Evolutionary conservation across 2,888 invertebrate genomes (phyloP), one percentile per base, ranked within the genome.

Genomic region (Tinea trinotella): DNA sequence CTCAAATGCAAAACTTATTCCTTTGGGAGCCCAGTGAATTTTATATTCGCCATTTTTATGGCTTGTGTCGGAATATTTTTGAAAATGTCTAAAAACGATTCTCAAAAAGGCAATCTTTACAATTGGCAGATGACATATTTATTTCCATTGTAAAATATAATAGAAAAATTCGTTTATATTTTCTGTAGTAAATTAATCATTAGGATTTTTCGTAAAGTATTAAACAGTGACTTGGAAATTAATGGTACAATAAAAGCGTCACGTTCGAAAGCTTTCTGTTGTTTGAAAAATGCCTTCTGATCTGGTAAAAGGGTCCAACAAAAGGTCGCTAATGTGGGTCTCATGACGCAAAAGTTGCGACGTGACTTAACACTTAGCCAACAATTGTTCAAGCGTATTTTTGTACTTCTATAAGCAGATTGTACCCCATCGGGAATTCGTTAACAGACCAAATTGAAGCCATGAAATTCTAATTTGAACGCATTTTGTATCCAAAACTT

Each of bases 341-440:
- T 50, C 50, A 50, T 40, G 53, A 36, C 53, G 53, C 40, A 18
- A 40, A 40, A 40, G 53, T 53, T 13, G 19, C 52, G 52, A 52
- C 52, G 40, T 36, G 40, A 53, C 53, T 36, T 20, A 53, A 36
- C 36, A 53, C 35, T 53, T 40, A 53, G 53, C 19, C 22, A 36
- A 53, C 35, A 53, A 52, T 52, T 52, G 52, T 52, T 52, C 36
- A 53, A 53, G 34, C 53, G 53, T 40, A 36, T 40, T 36, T 53
- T 40, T 40, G 53, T 53, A 53, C 34, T 36, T 53, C 53, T 50
- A 40, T 53, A 36, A 53, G 53, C 40, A 19, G 53, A 50, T 50
- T 50, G 50, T 50, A 24, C 12, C 50, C 46, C 13, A 18, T 19
- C 5, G 24, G 50, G 24, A 12, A 24, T 50, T 50, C 50, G 5